Evolutionary conservation across 2,888 invertebrate species (phyloP), one percentile per base, ranked within the genome.

Genomic region (Papilio gigon): DNA sequence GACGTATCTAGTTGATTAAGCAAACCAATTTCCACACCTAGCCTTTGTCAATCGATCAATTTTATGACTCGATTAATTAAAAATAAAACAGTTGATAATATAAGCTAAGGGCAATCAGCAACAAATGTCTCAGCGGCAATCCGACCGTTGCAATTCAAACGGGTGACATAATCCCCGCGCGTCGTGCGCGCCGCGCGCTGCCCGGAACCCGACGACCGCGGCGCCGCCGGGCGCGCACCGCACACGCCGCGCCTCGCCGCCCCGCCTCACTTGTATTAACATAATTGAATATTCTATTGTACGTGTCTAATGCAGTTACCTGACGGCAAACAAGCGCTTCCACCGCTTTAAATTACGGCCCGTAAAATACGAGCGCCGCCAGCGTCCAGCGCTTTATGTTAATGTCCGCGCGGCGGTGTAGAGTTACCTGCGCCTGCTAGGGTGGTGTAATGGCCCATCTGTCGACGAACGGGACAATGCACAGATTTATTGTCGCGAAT

Each of bases 201-300:
- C 76, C 74, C 76, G 65, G 74, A 76, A 75, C 70, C 72, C 77
- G 71, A 74, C 76, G 75, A 83, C 83, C 82, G 81, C 80, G 75
- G 53, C 72, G 78, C 80, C 85, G 85, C 84, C n/a, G n/a, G n/a
- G 81, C 74, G 85, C 86, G 86, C 87, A 84, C 84, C 86, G 86
- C 87, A 84, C 84, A 85, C 85, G 88, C 76, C 79, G 72, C 76
- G 73, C 74, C 73, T 77, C 44, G 44, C 20, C n/a, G 3, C 44
- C 5, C 72, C 72, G 76, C 73, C 76, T 72, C 44, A 59, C 67
- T 53, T 77, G 76, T 79, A 85, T 88, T 88, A 86, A 77, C 88
- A 88, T 88, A 86, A 88, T 86, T 84, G 81, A 85, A 86, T 86
- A 85, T 84, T 83, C 85, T 78, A 88, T 90, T 90, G 89, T 90